Conservation (phyloP, 2,888 invertebrate genomes). For the Agrilus biguttatus region DNA sequence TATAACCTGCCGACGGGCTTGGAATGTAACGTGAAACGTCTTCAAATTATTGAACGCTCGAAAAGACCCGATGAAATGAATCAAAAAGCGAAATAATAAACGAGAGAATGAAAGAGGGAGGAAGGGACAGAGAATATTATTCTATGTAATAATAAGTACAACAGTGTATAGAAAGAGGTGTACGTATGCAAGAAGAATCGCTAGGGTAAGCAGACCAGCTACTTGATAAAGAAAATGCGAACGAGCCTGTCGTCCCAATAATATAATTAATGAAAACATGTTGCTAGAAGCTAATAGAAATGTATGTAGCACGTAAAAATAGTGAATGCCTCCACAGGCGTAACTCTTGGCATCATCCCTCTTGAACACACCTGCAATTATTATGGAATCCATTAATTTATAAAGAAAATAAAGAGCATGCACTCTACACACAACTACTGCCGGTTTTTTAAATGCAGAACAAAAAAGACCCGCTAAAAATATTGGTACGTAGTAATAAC, state of each 20-base stretch:
- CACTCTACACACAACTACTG: too few species aligned
- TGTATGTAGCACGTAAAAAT: conserved; percentile 26
- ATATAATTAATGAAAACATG: conserved; percentile 11
- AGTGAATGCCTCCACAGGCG: conserved; percentile 26
- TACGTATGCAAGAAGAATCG: conserved; percentile 19
- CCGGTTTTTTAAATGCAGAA: too few species aligned
- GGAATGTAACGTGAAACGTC: too few species aligned
- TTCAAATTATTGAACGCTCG: too few species aligned
- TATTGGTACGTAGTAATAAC: too few species aligned
- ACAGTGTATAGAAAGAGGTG: conserved; percentile 26
- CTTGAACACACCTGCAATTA: conserved; percentile 18
- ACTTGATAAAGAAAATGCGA: conserved; percentile 27
- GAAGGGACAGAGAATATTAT: conserved; percentile 7
- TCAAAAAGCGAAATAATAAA: too few species aligned
- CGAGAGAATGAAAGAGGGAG: conserved; percentile 6
- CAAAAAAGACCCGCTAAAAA: too few species aligned
- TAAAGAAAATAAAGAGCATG: too few species aligned
- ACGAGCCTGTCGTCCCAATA: conserved; percentile 32
- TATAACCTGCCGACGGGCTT: too few species aligned
- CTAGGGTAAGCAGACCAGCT: conserved; percentile 32
- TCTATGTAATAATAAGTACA: conserved; percentile 9
- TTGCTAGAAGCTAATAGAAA: conserved; percentile 21
- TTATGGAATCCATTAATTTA: conserved; percentile 1
- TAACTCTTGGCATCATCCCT: conserved; percentile 17
- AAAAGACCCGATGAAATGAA: too few species aligned